phyloP scores from a whole-genome alignment of 1,140 invertebrate genomes.

The Ephestia elutella region DNA sequence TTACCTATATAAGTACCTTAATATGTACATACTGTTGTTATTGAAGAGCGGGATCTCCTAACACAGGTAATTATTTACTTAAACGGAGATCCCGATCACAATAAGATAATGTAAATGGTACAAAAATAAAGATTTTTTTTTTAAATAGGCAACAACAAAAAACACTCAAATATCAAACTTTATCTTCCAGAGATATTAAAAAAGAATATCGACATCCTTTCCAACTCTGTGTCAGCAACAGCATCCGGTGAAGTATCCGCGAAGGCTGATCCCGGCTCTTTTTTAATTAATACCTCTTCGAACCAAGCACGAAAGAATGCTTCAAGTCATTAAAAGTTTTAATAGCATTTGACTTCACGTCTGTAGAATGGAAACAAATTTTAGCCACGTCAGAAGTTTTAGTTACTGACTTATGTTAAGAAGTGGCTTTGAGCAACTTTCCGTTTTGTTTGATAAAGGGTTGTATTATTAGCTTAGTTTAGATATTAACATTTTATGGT shows the following conservation, averaged over 20 bases:
- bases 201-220: neutral
- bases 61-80: no score
- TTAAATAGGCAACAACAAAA: no score
- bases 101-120: no score
- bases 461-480: neutral
- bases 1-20: no score
- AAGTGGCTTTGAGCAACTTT: neutral
- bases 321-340: slow-evolving; percentile 71
- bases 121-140: no score
- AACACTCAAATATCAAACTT: neutral
- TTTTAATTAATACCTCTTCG: slow-evolving; percentile 72
- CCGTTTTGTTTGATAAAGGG: neutral
- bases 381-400: slow-evolving; percentile 45
- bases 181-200: neutral
- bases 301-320: slow-evolving; percentile 66
- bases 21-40: no score
- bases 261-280: slow-evolving; percentile 52
- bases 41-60: no score
- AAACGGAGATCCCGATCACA: no score
- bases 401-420: slow-evolving; percentile 34
- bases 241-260: slow-evolving; percentile 11
- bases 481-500: neutral
- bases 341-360: slow-evolving; percentile 63
- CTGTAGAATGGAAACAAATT: slow-evolving; percentile 52
- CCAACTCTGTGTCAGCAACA: neutral